Percentiles rank a stretch among this genome's conserved stretches.
Evolutionary conservation across 2,888 invertebrate species (phyloP).

Genomic region (Alcis repandata): DNA sequence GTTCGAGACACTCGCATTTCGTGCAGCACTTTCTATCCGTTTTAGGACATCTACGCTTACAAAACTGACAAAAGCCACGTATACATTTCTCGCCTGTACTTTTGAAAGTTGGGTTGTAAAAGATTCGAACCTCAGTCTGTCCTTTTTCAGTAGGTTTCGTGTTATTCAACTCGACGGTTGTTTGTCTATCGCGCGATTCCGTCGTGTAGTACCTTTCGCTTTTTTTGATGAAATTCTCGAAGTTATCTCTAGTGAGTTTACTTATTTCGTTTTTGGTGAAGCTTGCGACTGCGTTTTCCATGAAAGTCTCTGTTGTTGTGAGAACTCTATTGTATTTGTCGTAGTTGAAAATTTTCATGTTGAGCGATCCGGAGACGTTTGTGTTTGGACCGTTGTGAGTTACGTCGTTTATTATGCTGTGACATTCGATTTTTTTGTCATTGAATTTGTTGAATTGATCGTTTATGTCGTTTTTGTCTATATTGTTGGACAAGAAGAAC

Average conservation of each 20-base stretch:
- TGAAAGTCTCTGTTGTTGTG: constrained; percentile 76
- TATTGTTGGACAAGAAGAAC: constrained; percentile 67
- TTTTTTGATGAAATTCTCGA: constrained; percentile 79
- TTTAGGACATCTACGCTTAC: constrained; percentile 70
- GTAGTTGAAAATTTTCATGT: constrained; percentile 77
- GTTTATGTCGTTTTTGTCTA: constrained; percentile 73
- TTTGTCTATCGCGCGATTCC: constrained; percentile 68
- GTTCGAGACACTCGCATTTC: constrained; percentile 72
- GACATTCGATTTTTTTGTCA: constrained; percentile 78
- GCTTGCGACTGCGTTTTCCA: constrained; percentile 74
- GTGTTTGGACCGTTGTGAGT: constrained; percentile 73
- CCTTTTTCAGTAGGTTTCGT: constrained; percentile 53
- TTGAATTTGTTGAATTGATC: constrained; percentile 70
- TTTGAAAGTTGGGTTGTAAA: constrained; percentile 81
- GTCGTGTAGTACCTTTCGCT: constrained; percentile 80
- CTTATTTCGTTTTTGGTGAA: constrained; percentile 74
- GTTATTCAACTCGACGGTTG: constrained; percentile 67
- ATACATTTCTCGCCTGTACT: constrained; percentile 58
- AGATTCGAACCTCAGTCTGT: constrained; percentile 78
- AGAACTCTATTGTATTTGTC: constrained; percentile 78
- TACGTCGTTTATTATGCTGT: constrained; percentile 77
- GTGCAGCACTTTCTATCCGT: constrained; percentile 74
- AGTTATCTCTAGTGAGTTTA: constrained; percentile 67
- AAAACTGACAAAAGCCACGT: constrained; percentile 71
- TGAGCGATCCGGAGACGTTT: constrained; percentile 74